Base-by-base conservation (phyloP, 1,140 invertebrate species). In the Oscheius sp. region DNA sequence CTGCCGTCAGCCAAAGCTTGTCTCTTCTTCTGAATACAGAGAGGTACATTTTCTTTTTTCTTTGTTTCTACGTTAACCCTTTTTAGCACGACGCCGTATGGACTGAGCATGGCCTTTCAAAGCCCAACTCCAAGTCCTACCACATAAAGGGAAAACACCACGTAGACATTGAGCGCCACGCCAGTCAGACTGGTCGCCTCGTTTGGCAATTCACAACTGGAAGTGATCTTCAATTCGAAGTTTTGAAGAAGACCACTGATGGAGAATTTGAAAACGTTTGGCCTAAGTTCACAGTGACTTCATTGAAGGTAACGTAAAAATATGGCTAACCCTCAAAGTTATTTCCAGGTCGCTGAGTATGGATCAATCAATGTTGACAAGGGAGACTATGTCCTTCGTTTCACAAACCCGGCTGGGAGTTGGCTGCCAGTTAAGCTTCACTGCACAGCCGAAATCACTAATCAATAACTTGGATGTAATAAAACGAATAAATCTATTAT, bases 1-100 rank as follows among this genome's bases (percentile, higher is more conserved):
- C n/a, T 77, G 74, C 49, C 77, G 71, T 38, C 45, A 26, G 34
- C 68, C 73, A 13, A 73, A 65, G 34, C 70, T 46, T n/a, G 73
- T 75, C 15, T 26, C 35, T 13, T 15, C 35, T 42, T 28, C 20
- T 20, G 36, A 66, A 20, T 46, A 46, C 38, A 66, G 35, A 66
- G 45, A 42, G 20, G 64, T 66, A 15, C 10, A 18, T 1, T 32
- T 32, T 45, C 23, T 45, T 45, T 45, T 15, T 45, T 18, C 26
- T 32, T 36, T 63, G n/a, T n/a, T n/a, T n/a, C n/a, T n/a, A n/a
- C n/a, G n/a, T n/a, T n/a, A n/a, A n/a, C n/a, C n/a, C n/a, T n/a
- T 34, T 63, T 29, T 26, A 63, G 61, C 69, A 62, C 36, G 69
- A 71, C 2, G 45, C 58, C 31, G 58, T 71, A 29, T 71, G 69